Conservation (phyloP, 1,140 invertebrate genomes). For the Trissolcus basalis region DNA sequence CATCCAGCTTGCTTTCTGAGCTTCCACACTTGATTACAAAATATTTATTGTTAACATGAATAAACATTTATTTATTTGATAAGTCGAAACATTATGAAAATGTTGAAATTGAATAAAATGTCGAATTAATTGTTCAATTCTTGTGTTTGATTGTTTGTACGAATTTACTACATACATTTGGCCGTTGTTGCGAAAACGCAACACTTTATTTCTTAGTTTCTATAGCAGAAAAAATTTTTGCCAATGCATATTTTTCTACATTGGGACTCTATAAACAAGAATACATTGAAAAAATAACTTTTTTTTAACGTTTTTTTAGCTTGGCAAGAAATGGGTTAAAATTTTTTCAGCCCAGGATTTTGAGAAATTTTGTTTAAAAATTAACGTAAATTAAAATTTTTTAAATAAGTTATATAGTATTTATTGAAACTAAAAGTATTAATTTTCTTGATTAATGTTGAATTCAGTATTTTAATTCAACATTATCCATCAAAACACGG, state of each 20-base stretch:
- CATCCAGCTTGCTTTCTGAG: not conserved
- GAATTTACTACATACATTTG: not conserved
- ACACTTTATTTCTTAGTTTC: not conserved
- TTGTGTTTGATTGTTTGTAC: not conserved
- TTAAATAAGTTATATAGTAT: no score
- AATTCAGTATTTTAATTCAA: no score
- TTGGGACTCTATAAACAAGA: not conserved
- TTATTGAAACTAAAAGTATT: no score
- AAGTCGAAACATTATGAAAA: no score
- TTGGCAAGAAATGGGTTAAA: conserved; percentile 1
- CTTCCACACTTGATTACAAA: not conserved
- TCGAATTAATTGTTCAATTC: not conserved
- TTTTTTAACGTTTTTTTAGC: not conserved
- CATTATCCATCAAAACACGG: no score
- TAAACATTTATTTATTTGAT: not conserved
- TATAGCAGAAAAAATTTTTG: not conserved
- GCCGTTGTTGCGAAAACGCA: not conserved
- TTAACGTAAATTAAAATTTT: no score
- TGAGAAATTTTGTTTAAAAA: no score
- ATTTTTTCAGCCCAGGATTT: no score
- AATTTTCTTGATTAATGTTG: no score
- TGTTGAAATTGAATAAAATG: no score
- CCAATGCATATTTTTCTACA: not conserved
- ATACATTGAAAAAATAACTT: not conserved
- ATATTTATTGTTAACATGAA: not conserved